phyloP scores from a whole-genome alignment of 2,888 invertebrate species.

The Tiliacea citrago region DNA sequence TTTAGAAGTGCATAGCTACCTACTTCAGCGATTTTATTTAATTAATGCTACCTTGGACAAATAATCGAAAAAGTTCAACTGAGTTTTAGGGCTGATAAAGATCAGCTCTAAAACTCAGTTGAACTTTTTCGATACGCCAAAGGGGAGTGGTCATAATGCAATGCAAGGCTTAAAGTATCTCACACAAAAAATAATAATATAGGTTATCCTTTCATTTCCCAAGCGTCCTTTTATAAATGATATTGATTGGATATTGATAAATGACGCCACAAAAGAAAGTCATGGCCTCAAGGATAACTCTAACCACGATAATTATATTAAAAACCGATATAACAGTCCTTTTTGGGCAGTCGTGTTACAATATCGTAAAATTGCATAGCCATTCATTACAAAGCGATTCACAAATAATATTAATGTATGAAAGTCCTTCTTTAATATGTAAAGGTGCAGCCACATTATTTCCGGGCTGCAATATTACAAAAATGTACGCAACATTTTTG shows the following conservation, averaged over 20 bases:
- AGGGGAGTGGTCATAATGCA: neutral
- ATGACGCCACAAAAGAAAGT: constrained; percentile 11
- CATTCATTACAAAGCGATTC: constrained; percentile 12
- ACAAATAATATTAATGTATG: constrained; percentile 25
- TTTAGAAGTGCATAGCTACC: constrained; percentile 6
- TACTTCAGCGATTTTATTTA: constrained; percentile 17
- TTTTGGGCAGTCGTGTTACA: neutral
- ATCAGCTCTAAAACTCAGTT: no score
- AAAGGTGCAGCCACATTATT: constrained; percentile 34
- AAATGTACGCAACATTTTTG: constrained; percentile 35
- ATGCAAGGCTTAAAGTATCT: no score
- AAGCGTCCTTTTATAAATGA: neutral
- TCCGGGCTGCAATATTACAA: constrained; percentile 17
- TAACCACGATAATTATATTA: neutral
- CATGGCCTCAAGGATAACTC: neutral
- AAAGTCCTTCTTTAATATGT: constrained; percentile 36
- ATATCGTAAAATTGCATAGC: constrained; percentile 35
- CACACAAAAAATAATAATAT: no score
- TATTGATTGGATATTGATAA: neutral
- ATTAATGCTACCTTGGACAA: neutral
- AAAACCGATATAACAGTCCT: constrained; percentile 4
- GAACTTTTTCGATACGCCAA: no score
- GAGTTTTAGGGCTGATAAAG: neutral
- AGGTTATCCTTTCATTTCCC: neutral
- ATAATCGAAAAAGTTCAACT: neutral